A percentile compares a stretch with the other conserved stretches of the same genome.
Evolutionary conservation across 2,797 vertebrate genomes (phyloP).

Genomic region (Momotus momota): DNA sequence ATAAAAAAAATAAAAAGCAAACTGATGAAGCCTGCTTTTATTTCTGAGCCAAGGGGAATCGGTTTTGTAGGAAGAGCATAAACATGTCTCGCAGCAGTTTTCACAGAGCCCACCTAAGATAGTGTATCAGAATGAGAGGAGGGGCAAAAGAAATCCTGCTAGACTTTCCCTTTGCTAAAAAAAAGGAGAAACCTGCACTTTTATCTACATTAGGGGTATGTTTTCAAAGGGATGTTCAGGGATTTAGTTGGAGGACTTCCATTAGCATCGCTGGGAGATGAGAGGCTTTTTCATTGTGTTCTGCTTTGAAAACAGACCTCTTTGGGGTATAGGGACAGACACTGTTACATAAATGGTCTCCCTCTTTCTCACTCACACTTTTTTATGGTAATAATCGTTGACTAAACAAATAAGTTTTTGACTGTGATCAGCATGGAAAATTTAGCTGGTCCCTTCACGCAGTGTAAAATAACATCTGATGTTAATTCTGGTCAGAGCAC

Average conservation of each 20-base stretch:
- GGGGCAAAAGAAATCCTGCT: background rate
- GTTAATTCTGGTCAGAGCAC: conserved; percentile 13
- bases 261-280: background rate
- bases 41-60: background rate
- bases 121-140: background rate
- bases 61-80: background rate
- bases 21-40: background rate
- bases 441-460: background rate
- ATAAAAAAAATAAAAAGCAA: background rate
- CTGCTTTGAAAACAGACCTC: background rate
- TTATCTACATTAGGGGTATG: background rate
- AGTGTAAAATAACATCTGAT: background rate
- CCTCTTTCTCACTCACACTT: background rate
- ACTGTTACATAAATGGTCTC: background rate
- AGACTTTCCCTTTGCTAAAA: background rate
- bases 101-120: background rate
- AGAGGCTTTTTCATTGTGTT: background rate
- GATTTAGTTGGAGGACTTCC: conserved; percentile 19
- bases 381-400: background rate
- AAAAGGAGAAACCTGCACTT: background rate
- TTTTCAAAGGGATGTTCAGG: background rate
- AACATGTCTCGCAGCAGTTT: background rate
- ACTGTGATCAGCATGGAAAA: background rate
- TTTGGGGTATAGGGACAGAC: background rate
- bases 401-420: conserved; percentile 32